Evolutionary conservation across 2,888 invertebrate genomes (phyloP).

Genomic region (Linnaemya vulpina): DNA sequence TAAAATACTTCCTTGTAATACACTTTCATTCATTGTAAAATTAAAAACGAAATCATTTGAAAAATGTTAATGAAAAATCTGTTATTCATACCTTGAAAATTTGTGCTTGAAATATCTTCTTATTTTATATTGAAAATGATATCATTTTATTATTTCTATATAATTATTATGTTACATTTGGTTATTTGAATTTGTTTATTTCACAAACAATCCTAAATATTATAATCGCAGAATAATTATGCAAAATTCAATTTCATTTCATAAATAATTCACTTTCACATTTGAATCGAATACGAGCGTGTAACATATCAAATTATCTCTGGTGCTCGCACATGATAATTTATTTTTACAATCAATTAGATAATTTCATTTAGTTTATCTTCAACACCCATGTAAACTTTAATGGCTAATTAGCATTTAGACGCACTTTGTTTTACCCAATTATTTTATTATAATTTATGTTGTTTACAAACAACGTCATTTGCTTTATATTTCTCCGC

Average conservation of each 20-base stretch:
- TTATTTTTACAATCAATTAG: neutral
- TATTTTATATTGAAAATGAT: too few species aligned
- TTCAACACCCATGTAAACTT: neutral
- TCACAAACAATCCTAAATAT: neutral
- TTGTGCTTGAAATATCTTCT: too few species aligned
- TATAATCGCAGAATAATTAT: neutral
- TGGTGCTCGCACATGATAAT: neutral
- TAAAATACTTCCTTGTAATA: too few species aligned
- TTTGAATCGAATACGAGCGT: neutral
- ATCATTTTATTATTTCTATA: too few species aligned
- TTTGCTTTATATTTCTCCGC: neutral
- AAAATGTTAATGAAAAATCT: too few species aligned
- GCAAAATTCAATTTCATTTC: neutral
- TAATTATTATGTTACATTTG: too few species aligned
- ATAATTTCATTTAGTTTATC: neutral
- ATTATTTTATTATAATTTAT: neutral
- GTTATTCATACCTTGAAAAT: too few species aligned
- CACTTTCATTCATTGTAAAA: too few species aligned
- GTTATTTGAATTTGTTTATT: neutral
- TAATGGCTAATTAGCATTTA: conserved; percentile 1
- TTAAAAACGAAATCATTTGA: too few species aligned
- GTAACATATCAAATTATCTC: conserved; percentile 2
- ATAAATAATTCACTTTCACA: neutral
- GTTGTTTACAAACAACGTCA: conserved; percentile 16
- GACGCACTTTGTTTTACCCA: neutral